Evolutionary conservation across 2,888 invertebrate genomes (phyloP).

Genomic region (Synergus itoensis): DNA sequence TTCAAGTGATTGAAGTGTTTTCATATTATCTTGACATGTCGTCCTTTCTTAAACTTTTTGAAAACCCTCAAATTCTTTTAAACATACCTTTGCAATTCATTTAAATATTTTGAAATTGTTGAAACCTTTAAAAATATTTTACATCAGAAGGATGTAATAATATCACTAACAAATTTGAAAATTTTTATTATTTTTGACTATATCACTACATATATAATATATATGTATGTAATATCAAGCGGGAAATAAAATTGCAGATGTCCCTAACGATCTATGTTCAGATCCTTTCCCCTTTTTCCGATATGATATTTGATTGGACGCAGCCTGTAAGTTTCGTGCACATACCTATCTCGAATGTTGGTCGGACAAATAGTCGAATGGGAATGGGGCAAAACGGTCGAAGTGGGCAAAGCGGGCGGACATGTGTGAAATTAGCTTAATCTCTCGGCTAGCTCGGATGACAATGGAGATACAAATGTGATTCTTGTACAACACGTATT

Average conservation of each 20-base stretch:
- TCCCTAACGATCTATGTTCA: background rate
- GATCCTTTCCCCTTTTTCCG: background rate
- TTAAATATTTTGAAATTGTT: too few relatives aligned
- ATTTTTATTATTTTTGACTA: too few relatives aligned
- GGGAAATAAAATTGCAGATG: background rate
- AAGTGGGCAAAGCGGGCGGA: conserved; percentile 65
- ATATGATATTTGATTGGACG: background rate
- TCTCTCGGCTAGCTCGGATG: conserved; percentile 77
- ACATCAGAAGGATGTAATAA: too few relatives aligned
- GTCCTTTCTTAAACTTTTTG: too few relatives aligned
- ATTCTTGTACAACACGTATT: conserved; percentile 76
- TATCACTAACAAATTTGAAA: too few relatives aligned
- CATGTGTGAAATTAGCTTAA: conserved; percentile 79
- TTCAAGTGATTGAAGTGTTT: too few relatives aligned
- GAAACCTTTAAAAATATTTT: too few relatives aligned
- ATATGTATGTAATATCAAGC: background rate
- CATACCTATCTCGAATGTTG: background rate
- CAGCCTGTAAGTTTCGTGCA: conserved; percentile 11
- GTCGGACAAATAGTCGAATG: conserved; percentile 40
- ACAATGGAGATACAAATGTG: conserved; percentile 77
- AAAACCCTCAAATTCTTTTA: too few relatives aligned
- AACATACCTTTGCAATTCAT: too few relatives aligned
- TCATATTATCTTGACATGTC: too few relatives aligned
- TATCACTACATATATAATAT: too few relatives aligned
- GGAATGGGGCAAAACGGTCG: conserved; percentile 62